These are phyloP conservation scores for Zaprionus africanus DNA, from an alignment of 1,140 invertebrate genomes.

Conservation along the genomic window DNA sequence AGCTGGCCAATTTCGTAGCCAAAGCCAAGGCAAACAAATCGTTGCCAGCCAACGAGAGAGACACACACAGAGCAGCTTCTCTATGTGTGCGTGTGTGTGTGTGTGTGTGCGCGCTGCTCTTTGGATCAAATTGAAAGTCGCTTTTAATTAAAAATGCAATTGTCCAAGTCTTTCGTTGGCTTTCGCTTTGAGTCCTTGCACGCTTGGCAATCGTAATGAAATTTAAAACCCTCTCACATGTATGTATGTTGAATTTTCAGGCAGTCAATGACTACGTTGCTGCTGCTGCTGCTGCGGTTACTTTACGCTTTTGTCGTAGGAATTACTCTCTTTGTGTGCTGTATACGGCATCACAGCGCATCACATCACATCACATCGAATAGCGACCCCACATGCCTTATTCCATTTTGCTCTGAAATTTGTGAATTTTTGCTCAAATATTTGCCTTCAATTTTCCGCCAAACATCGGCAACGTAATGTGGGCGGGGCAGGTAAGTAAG, in stretches of 20 bases:
- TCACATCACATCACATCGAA: background rate
- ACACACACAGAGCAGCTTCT: background rate
- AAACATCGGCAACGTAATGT: conserved; percentile 24
- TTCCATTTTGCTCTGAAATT: conserved; percentile 53
- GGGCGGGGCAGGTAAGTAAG: background rate
- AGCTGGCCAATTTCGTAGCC: conserved; percentile 57
- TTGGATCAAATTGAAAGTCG: conserved; percentile 32
- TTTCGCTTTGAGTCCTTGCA: conserved; percentile 6
- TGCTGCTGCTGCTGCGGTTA: conserved; percentile 45
- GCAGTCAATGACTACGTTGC: conserved; percentile 23
- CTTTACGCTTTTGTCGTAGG: conserved; percentile 47
- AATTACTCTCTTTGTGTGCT: conserved; percentile 56
- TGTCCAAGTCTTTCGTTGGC: conserved; percentile 36
- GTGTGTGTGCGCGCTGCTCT: conserved; percentile 9
- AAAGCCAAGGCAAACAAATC: conserved; percentile 55
- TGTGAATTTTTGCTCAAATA: conserved; percentile 79
- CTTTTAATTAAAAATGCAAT: conserved; percentile 74
- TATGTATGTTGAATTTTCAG: conserved; percentile 13
- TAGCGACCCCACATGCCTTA: background rate
- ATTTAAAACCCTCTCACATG: conserved; percentile 6
- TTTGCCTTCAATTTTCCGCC: conserved; percentile 78
- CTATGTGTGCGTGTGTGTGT: conserved; percentile 8
- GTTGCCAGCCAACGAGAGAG: conserved; percentile 44
- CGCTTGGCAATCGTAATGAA: conserved; percentile 16
- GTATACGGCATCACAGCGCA: no score